These are phyloP conservation scores for Apis mellifera DNA, from an alignment of 1,140 invertebrate species.

Conservation along the genomic window Amel_HAv3.1 CM009935.2:622001-622500, in stretches of 20 bases:
- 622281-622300: slow-evolving; percentile 26
- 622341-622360: not conserved
- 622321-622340: not conserved
- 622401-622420: not conserved
- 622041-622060: too few species aligned
- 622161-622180: not conserved
- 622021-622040: too few species aligned
- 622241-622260: slow-evolving; percentile 44
- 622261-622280: slow-evolving; percentile 31
- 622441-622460: not conserved
- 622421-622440: not conserved
- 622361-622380: not conserved
- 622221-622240: slow-evolving; percentile 31
- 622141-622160: not conserved
- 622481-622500: slow-evolving; percentile 68
- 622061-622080: too few species aligned
- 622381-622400: slow-evolving; percentile 1
- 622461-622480: slow-evolving; percentile 40
- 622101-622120: too few species aligned
- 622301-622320: slow-evolving; percentile 18
- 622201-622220: slow-evolving; percentile 24
- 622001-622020: too few species aligned
- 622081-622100: too few species aligned
- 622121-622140: not conserved
- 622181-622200: slow-evolving; percentile 40